A percentile compares a stretch with the other conserved stretches of the same genome.
Evolutionary conservation across 1,140 invertebrate genomes (phyloP).

Genomic region (Bombyx mandarina): DNA sequence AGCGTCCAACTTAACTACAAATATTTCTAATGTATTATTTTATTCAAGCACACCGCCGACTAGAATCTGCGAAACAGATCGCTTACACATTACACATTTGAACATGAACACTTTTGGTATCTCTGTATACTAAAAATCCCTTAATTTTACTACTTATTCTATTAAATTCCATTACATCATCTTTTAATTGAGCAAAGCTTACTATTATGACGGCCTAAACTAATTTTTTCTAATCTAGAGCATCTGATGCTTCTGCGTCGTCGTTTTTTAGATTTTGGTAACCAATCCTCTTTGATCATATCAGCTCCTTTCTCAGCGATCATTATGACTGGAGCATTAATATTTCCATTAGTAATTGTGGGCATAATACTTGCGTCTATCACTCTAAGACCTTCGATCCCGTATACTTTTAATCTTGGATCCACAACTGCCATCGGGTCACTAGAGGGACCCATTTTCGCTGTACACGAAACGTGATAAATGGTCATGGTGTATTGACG

Average conservation of each 20-base stretch:
- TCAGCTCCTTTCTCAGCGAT: conserved; percentile 94
- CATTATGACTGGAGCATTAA: conserved; percentile 91
- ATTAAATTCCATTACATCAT: conserved; percentile 9
- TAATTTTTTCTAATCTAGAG: conserved; percentile 23
- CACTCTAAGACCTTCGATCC: conserved; percentile 80
- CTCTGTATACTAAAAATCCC: conserved; percentile 5
- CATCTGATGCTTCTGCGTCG: conserved; percentile 38
- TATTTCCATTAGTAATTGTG: conserved; percentile 85
- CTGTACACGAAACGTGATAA: conserved; percentile 87
- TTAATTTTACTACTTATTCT: conserved; percentile 11
- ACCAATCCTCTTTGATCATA: conserved; percentile 84
- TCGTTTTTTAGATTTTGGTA: conserved; percentile 43
- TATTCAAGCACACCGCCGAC: conserved; percentile 1
- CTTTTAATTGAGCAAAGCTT: background rate
- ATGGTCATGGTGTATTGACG: conserved; percentile 89
- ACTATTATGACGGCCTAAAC: conserved; percentile 5
- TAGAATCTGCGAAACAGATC: conserved; percentile 1
- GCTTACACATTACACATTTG: background rate
- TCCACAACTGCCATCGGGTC: conserved; percentile 89
- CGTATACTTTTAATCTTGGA: conserved; percentile 82
- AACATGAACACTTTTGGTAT: conserved; percentile 13
- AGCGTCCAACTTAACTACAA: no score
- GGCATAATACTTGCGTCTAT: conserved; percentile 89
- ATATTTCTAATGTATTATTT: background rate
- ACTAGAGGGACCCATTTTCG: conserved; percentile 85